Percentiles rank a stretch among this genome's conserved stretches.
Evolutionary conservation across 2,797 vertebrate genomes (phyloP).

Genomic region (Pseudocheirus occidentalis): DNA sequence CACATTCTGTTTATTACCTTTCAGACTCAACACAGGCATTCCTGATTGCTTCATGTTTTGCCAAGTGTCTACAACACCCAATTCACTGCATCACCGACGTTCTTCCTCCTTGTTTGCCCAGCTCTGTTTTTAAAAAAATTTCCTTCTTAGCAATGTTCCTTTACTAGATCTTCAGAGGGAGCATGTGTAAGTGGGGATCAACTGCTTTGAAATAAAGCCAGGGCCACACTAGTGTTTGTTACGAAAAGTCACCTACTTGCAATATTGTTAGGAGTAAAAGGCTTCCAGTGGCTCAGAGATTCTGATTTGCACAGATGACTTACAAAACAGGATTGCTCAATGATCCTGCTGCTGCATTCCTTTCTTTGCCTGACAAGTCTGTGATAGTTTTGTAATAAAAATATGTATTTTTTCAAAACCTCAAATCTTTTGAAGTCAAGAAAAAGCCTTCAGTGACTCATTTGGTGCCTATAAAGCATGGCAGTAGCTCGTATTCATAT

Average conservation of each 20-base stretch:
- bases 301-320: neutral
- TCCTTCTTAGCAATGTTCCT: neutral
- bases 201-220: neutral
- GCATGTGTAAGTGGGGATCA: neutral
- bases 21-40: neutral
- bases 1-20: neutral
- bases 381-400: neutral
- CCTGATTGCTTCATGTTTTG: conserved; percentile 8
- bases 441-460: neutral
- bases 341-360: neutral
- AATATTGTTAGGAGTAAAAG: neutral
- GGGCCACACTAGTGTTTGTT: neutral
- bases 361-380: neutral
- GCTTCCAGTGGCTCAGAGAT: neutral
- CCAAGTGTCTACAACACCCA: neutral
- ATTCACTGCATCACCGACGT: neutral
- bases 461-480: neutral
- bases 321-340: conserved; percentile 11
- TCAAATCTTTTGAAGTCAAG: neutral
- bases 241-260: neutral
- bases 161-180: neutral
- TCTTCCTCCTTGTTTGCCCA: neutral
- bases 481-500: neutral
- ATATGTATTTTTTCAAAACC: neutral
- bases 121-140: neutral